Conservation (phyloP, 2,113 vertebrate genomes). For the Lathamus discolor region DNA sequence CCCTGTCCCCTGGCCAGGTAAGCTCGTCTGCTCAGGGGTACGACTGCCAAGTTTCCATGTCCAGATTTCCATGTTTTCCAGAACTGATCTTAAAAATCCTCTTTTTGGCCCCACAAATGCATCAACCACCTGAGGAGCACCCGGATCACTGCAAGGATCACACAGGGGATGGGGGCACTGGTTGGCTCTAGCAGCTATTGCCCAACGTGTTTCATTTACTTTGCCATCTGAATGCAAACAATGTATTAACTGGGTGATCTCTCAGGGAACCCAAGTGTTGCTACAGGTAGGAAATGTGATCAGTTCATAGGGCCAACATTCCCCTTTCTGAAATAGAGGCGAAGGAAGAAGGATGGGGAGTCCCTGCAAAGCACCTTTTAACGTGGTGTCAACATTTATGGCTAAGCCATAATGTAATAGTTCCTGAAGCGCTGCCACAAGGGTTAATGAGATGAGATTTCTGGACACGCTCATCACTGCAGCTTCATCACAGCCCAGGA, state of each 20-base stretch:
- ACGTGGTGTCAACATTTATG: conserved; percentile 2
- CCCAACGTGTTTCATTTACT: not conserved
- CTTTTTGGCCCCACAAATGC: not conserved
- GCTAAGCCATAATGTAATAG: not conserved
- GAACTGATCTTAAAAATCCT: not conserved
- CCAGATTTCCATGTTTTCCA: not conserved
- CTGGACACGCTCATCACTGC: not conserved
- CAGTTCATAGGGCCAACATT: not conserved
- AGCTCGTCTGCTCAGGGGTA: not conserved
- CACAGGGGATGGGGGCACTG: fast-evolving
- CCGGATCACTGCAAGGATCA: not conserved
- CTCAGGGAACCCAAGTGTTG: not conserved
- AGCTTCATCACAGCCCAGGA: conserved; percentile 21
- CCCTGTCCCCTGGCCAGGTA: not conserved
- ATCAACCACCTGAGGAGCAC: not conserved
- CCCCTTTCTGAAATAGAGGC: not conserved
- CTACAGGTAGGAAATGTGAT: not conserved
- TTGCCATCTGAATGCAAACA: not conserved
- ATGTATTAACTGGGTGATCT: not conserved
- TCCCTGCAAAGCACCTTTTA: not conserved
- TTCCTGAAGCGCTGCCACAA: not conserved
- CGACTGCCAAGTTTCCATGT: not conserved
- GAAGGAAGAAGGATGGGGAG: not conserved
- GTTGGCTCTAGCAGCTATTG: not conserved
- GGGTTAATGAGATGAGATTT: conserved; percentile 16